These are phyloP conservation scores for Pangasius larnaudii DNA, from an alignment of 2,797 vertebrate species.

Conservation along the genomic window DNA sequence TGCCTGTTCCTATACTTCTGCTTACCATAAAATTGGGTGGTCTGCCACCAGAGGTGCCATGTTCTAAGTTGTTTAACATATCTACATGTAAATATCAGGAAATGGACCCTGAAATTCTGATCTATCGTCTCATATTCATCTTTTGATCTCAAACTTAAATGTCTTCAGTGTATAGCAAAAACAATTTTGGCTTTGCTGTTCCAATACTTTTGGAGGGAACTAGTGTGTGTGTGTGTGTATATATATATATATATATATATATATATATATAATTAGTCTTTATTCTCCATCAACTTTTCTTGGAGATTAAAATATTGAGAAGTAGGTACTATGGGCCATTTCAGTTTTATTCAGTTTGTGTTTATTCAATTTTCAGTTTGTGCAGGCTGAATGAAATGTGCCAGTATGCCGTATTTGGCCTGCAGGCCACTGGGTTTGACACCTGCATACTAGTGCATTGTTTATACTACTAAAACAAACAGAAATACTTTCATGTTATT, in stretches of 20 bases:
- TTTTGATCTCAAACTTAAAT: too few relatives aligned
- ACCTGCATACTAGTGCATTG: background rate
- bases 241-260: background rate
- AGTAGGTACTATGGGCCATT: background rate
- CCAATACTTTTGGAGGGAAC: too few relatives aligned
- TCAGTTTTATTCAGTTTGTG: background rate
- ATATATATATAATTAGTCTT: background rate
- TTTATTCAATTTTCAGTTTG: too few relatives aligned
- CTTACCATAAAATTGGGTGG: too few relatives aligned
- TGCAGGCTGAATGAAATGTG: background rate
- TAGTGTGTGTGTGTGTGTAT: too few relatives aligned
- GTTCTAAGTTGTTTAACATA: too few relatives aligned
- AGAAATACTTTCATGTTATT: background rate
- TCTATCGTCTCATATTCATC: too few relatives aligned
- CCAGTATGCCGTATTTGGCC: background rate
- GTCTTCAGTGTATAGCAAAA: background rate
- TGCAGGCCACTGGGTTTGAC: background rate
- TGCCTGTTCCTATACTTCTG: too few relatives aligned
- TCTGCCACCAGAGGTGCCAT: too few relatives aligned
- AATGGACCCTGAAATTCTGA: too few relatives aligned
- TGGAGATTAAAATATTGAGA: background rate
- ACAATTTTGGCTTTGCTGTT: background rate
- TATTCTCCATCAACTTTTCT: background rate
- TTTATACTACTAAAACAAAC: background rate
- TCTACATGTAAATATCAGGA: too few relatives aligned